Evolutionary conservation across 2,888 invertebrate genomes (phyloP).

Genomic region (Leptinotarsa tumamoca): DNA sequence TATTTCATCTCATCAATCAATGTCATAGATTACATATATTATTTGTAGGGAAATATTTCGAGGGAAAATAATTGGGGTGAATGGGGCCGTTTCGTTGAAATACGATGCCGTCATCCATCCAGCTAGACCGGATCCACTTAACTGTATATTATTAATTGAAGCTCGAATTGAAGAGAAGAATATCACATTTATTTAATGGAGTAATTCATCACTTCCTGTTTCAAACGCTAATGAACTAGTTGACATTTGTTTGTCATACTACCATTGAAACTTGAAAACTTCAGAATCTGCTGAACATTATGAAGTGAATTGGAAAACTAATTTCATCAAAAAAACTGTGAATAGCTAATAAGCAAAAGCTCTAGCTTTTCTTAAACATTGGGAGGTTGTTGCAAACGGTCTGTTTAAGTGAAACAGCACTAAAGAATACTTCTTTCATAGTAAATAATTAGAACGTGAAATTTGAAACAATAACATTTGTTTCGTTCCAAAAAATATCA

Average conservation of each 20-base stretch:
- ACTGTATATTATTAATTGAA: constrained; percentile 12
- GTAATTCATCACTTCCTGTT: constrained; percentile 26
- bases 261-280: too few species aligned
- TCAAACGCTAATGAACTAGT: constrained; percentile 12
- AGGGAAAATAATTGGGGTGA: constrained; percentile 9
- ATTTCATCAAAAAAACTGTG: too few species aligned
- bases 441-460: too few species aligned
- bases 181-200: constrained; percentile 21
- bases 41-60: background rate
- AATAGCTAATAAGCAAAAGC: too few species aligned
- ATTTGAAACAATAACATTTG: too few species aligned
- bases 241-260: background rate
- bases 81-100: constrained; percentile 6
- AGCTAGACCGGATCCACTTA: constrained; percentile 14
- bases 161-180: constrained; percentile 12
- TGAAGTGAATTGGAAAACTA: too few species aligned
- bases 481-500: too few species aligned
- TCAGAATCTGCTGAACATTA: too few species aligned
- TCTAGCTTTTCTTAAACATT: too few species aligned
- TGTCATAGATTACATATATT: background rate
- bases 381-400: too few species aligned
- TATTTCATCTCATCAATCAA: constrained; percentile 3
- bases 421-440: too few species aligned
- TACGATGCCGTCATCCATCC: constrained; percentile 7
- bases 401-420: too few species aligned